phyloP scores from a whole-genome alignment of 2,797 vertebrate species.

The Crenichthys baileyi region DNA sequence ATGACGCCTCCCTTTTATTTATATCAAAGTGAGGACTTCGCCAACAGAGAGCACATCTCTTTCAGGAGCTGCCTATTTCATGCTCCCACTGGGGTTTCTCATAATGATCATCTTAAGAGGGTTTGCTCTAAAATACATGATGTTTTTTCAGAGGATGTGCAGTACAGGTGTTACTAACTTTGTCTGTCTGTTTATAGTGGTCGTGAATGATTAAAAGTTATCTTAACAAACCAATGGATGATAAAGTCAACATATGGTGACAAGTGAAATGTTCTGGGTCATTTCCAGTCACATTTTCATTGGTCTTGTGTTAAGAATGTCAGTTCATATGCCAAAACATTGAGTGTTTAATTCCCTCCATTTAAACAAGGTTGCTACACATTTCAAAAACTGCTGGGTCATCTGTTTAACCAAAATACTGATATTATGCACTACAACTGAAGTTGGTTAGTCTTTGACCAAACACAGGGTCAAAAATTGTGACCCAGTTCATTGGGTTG shows the following conservation, averaged over 20 bases:
- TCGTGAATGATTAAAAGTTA: slow-evolving; percentile 3
- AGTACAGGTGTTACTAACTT: background rate
- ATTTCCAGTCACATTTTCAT: background rate
- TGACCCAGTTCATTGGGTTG: background rate
- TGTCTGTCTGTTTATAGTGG: slow-evolving; percentile 42
- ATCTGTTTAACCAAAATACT: background rate
- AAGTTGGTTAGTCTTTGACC: background rate
- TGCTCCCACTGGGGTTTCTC: slow-evolving; percentile 3
- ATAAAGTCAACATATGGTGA: background rate
- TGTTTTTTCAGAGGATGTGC: slow-evolving; percentile 5
- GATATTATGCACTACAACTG: background rate
- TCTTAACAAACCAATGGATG: background rate
- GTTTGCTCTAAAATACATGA: slow-evolving; percentile 5
- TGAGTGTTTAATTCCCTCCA: background rate
- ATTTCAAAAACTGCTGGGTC: background rate
- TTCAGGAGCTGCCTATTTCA: background rate
- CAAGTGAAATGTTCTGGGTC: background rate
- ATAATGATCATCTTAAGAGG: slow-evolving; percentile 5
- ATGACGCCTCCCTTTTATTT: background rate
- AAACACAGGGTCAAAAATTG: background rate
- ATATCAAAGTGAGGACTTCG: background rate
- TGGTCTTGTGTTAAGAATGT: slow-evolving; percentile 11
- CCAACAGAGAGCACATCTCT: background rate
- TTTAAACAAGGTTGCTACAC: background rate
- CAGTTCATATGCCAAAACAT: slow-evolving; percentile 7